Base-by-base conservation (phyloP, 2,113 vertebrate genomes). In the Phylloscopus trochiloides region DNA sequence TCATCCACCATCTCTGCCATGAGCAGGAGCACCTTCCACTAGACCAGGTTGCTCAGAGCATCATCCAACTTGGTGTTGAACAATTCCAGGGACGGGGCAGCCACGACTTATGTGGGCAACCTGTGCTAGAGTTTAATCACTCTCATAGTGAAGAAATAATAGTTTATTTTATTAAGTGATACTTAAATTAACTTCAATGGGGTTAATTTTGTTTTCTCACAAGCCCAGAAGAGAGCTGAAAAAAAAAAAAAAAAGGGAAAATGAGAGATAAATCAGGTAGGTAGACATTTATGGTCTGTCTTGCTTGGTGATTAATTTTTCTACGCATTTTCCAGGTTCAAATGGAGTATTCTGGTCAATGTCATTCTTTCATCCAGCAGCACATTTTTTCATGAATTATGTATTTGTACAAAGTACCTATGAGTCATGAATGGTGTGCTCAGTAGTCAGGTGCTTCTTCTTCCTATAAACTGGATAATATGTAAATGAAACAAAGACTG, bases 221-320 rank as follows among this genome's bases (percentile, higher is more conserved):
- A 6, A 86, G 57, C 45, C 52, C 28, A 89, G 3, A 47, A 67
- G 19, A 43, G 40, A 52, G 24, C 6, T 40, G 57, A 7, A 36
- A 8, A 75, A 76, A 70, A 40, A 55, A 32, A 43, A 55, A 32
- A 72, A 42, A 57, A 25, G 10, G 6, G 21, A 45, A 91, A 83
- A 58, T 29, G 20, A 66, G 20, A 73, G 3, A 22, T 24, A 86
- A 77, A 59, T 17, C 10, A 42, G 17, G 20, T 29, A 47, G 7
- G 28, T 29, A 43, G 31, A 38, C 5, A 57, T 19, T 55, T 40
- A 18, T 26, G 10, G 5, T 40, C 31, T 79, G 54, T 17, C 14
- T 38, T 47, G 48, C 48, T 94, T 86, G 73, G 72, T 91, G 73
- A 92, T 84, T 79, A n/a, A 89, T 92, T 96, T 96, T 78, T 61